These are phyloP conservation scores for Leucoptera coffeella DNA, from an alignment of 2,888 invertebrate genomes.

Conservation along the genomic window DNA sequence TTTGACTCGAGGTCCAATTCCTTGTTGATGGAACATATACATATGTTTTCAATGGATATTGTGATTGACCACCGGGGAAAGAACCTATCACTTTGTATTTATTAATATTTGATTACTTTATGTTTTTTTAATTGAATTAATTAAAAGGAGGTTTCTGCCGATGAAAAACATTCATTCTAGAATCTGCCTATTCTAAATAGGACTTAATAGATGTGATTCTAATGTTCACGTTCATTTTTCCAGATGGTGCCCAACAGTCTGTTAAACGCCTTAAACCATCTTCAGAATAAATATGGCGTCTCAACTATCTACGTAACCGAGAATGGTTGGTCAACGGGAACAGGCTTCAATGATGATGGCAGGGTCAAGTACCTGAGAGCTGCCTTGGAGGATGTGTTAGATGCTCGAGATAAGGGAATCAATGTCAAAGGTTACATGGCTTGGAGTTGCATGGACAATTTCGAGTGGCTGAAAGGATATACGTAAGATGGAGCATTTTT, in stretches of 20 bases:
- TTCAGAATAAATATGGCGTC: slow-evolving; percentile 39
- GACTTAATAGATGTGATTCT: too few relatives aligned
- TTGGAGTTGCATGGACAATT: slow-evolving; percentile 61
- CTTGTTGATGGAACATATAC: too few relatives aligned
- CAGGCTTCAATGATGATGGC: slow-evolving; percentile 40
- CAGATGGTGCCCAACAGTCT: slow-evolving; percentile 55
- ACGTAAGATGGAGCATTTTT: slow-evolving; percentile 39
- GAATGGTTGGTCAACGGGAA: slow-evolving; percentile 48
- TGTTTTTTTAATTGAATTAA: too few relatives aligned
- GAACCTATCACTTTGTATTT: too few relatives aligned
- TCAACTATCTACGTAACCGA: slow-evolving; percentile 54
- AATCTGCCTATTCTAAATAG: too few relatives aligned
- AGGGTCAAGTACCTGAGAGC: slow-evolving; percentile 31
- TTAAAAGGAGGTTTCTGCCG: too few relatives aligned
- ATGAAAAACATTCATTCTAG: too few relatives aligned
- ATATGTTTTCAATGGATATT: too few relatives aligned
- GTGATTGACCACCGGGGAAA: too few relatives aligned
- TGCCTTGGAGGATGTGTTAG: slow-evolving; percentile 29
- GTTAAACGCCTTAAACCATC: slow-evolving; percentile 39
- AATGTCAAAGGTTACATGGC: slow-evolving; percentile 48
- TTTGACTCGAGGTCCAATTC: too few relatives aligned
- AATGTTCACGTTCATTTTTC: too few relatives aligned
- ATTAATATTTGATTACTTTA: too few relatives aligned
- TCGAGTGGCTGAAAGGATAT: slow-evolving; percentile 57
- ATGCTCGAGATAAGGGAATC: slow-evolving; percentile 34